Evolutionary conservation across 2,888 invertebrate genomes (phyloP), one percentile per base, ranked within the genome.

Genomic region (Blastobasis adustella): DNA sequence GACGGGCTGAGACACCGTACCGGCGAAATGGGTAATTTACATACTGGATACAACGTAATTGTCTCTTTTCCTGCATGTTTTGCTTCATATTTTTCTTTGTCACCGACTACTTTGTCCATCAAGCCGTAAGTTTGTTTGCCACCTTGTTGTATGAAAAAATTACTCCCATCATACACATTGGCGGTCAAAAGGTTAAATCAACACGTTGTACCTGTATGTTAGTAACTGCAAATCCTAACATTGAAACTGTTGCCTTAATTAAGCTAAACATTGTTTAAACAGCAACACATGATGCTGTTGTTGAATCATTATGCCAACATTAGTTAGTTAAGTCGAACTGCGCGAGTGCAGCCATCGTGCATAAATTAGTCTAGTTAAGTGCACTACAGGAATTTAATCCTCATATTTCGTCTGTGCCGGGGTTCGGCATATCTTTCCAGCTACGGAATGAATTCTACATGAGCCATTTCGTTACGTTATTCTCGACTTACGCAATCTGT

Each of bases 331-430:
- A 72, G 71, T 73, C 68, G 65, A 73, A 71, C 23, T 23, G 23
- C 23, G 23, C 23, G 23, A 23, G 23, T 74, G 71, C 76, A 73
- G 61, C 77, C 77, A 74, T 71, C 73, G 58, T 69, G 79, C 81
- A 84, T 85, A 87, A 86, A 87, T 87, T 87, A 83, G 84, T 79
- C 85, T 85, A 78, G 84, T 87, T 87, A 86, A 87, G 81, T 84
- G 84, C 84, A 83, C 78, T 82, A 78, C 83, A 79, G 82, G 85
- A 88, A 85, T 88, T 86, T 86, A 86, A 87, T 87, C 84, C 86
- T 82, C 85, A 87, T 88, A 87, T 87, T 87, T 87, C 86, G 84
- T 81, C 83, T 85, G 81, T 79, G 66, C 70, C 64, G 70, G 68
- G 73, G 77, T 79, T 83, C 78, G 79, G 82, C 78, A 82, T 81